Evolutionary conservation across 2,888 invertebrate genomes (phyloP), one percentile per base, ranked within the genome.

Genomic region (Prosopocoilus inquinatus): DNA sequence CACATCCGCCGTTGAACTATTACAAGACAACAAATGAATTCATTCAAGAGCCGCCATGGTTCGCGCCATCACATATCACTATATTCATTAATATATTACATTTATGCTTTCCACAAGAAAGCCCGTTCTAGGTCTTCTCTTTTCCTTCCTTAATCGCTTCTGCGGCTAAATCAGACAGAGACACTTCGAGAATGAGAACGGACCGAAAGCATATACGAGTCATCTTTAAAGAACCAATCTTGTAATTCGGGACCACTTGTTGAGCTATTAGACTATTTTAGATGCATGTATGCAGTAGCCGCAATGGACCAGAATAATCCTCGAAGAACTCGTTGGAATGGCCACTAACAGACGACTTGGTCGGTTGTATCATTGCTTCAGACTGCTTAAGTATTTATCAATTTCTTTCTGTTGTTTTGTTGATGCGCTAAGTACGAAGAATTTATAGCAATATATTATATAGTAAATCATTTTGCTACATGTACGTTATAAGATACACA

Each of bases 191-290:
- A 32, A 47, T 34, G 20, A 32, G 13, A 32, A 34, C 13, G 35
- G 11, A 34, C 11, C 47, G 35, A 47, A 47, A 47, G 35, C 35
- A 35, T n/a, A 32, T 34, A 47, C 13, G 15, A 46, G 32, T 47
- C 49, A 15, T 50, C 53, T 41, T 53, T 49, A 45, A 53, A 57
- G 49, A 55, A 28, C 49, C 35, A 41, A 48, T 54, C 54, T 54
- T 61, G 59, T 61, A 57, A 53, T 58, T 61, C 51, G 55, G 62
- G 62, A 55, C 57, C 58, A 44, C 62, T 56, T 57, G 62, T 52
- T 41, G 62, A 47, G 62, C 58, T 55, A 60, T 62, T 62, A 62
- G 54, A 58, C 60, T 60, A 62, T 60, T 62, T 62, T 55, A 60
- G 49, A 62, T 62, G 62, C 59, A 62, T 62, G 56, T 60, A 62